Evolutionary conservation across 2,797 vertebrate genomes (phyloP).

Genomic region (Sandelia bainsii): DNA sequence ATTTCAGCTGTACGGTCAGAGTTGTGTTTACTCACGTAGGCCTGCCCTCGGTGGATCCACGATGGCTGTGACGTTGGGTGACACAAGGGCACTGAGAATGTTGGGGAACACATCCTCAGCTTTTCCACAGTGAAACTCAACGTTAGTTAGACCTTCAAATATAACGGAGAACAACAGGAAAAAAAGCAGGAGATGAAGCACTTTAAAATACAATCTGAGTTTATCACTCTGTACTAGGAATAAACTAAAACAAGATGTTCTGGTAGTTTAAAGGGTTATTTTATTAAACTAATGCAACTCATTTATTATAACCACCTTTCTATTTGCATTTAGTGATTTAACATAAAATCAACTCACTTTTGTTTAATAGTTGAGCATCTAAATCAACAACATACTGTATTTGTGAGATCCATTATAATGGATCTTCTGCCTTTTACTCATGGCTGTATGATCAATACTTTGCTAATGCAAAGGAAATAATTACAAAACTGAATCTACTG

Average conservation of each 20-base stretch:
- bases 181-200: neutral
- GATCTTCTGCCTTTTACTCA: neutral
- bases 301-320: neutral
- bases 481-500: neutral
- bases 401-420: neutral
- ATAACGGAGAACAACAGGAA: neutral
- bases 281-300: neutral
- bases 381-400: neutral
- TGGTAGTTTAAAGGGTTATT: neutral
- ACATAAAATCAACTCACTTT: too few relatives aligned
- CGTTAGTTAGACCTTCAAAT: conserved; percentile 88
- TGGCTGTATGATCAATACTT: neutral
- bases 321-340: neutral
- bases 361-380: neutral
- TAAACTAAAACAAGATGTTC: neutral
- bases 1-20: neutral
- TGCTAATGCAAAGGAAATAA: too few relatives aligned
- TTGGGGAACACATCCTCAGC: conserved; percentile 94
- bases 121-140: conserved; percentile 95
- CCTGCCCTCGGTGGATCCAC: conserved; percentile 96
- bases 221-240: neutral
- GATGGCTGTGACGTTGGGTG: conserved; percentile 88
- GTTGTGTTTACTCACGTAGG: conserved; percentile 87
- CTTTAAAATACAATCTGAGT: neutral
- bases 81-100: conserved; percentile 87